These are phyloP conservation scores for Periophthalmodon schlosseri DNA, from an alignment of 2,113 vertebrate species.

Conservation along the genomic window DNA sequence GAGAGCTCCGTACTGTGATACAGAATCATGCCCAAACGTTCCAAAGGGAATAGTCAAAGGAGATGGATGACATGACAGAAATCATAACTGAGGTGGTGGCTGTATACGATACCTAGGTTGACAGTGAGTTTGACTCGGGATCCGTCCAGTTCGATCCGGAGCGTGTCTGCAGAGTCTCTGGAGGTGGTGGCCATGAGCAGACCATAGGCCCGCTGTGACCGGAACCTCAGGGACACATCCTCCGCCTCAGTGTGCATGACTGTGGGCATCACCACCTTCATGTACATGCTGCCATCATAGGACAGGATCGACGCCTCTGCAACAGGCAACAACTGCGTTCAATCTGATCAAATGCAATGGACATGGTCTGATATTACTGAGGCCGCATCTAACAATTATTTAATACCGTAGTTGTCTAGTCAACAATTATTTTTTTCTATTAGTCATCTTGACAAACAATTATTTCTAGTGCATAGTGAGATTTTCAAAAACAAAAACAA, in stretches of 20 bases:
- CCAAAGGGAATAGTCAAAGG: slow-evolving; percentile 18
- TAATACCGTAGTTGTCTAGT: too few relatives aligned
- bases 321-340: neutral
- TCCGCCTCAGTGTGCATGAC: slow-evolving; percentile 73
- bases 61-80: slow-evolving; percentile 48
- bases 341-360: neutral
- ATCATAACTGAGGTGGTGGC: slow-evolving; percentile 63
- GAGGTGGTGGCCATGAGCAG: slow-evolving; percentile 95
- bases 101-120: slow-evolving; percentile 97
- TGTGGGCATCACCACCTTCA: slow-evolving; percentile 97
- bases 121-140: slow-evolving; percentile 97
- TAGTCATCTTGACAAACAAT: too few relatives aligned
- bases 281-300: slow-evolving; percentile 98
- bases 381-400: too few relatives aligned
- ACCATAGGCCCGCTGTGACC: slow-evolving; percentile 95
- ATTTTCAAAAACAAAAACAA: too few relatives aligned
- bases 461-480: too few relatives aligned
- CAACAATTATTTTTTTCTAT: too few relatives aligned
- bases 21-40: slow-evolving; percentile 11
- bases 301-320: slow-evolving; percentile 97
- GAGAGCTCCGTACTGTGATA: slow-evolving; percentile 1
- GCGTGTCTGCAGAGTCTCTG: slow-evolving; percentile 92
- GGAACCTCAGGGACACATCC: slow-evolving; percentile 96
- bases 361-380: neutral
- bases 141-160: slow-evolving; percentile 93